phyloP scores from a whole-genome alignment of 2,888 invertebrate species.

The Argynnis bischoffii region DNA sequence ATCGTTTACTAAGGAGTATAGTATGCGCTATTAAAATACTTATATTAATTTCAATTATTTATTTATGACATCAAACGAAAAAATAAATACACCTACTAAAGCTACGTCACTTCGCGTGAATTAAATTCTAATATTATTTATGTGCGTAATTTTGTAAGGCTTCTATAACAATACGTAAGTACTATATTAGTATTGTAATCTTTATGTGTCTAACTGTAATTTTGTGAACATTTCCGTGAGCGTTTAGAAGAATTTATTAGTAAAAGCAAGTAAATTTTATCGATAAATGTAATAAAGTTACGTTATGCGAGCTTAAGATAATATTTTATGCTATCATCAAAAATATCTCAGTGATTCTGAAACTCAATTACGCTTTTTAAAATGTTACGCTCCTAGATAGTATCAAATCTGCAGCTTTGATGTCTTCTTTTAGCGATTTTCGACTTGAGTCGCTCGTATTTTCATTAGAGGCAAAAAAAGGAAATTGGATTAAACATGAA shows the following conservation, averaged over 20 bases:
- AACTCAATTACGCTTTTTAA: conserved; percentile 28
- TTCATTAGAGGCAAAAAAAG: conserved; percentile 61
- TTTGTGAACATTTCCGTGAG: too few relatives aligned
- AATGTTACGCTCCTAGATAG: conserved; percentile 23
- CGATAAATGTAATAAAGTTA: background rate
- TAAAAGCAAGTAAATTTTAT: too few relatives aligned
- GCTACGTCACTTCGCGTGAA: too few relatives aligned
- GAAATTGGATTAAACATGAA: conserved; percentile 66
- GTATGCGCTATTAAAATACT: conserved; percentile 6
- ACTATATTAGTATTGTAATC: too few relatives aligned
- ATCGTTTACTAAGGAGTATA: conserved; percentile 16
- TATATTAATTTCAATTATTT: conserved; percentile 13
- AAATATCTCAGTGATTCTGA: conserved; percentile 10
- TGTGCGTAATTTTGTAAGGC: too few relatives aligned
- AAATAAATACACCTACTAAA: background rate
- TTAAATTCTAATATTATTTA: too few relatives aligned
- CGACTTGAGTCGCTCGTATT: conserved; percentile 60
- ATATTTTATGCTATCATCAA: conserved; percentile 16
- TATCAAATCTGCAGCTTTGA: conserved; percentile 55
- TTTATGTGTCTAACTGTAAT: too few relatives aligned
- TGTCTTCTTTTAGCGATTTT: conserved; percentile 64
- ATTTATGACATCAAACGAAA: background rate
- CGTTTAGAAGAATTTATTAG: too few relatives aligned
- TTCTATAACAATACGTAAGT: too few relatives aligned
- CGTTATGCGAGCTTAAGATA: background rate